Evolutionary conservation across 2,888 invertebrate species (phyloP).

Genomic region (Ophion obscuratus): DNA sequence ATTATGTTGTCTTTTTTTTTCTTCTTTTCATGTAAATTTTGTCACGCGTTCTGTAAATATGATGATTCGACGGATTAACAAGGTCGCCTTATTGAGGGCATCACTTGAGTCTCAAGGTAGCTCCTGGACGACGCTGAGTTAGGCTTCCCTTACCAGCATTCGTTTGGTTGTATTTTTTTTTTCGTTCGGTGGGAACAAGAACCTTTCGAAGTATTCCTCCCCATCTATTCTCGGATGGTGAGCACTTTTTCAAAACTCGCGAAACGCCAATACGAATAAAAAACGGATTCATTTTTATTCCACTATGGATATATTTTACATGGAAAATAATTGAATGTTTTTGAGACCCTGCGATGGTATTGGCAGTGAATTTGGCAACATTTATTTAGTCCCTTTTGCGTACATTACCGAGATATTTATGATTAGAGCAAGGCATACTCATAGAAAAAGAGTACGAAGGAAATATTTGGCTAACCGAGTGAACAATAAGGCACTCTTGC

Average conservation of each 20-base stretch:
- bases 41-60: constrained; percentile 31
- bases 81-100: neutral
- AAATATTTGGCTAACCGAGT: too few relatives aligned
- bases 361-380: too few relatives aligned
- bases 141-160: neutral
- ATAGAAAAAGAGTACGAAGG: too few relatives aligned
- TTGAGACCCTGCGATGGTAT: too few relatives aligned
- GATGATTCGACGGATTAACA: constrained; percentile 9
- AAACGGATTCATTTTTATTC: neutral
- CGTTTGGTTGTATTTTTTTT: neutral
- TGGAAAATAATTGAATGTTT: too few relatives aligned
- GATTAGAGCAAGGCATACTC: too few relatives aligned
- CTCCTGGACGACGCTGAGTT: neutral
- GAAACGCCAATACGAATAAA: neutral
- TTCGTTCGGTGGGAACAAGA: neutral
- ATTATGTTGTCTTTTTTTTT: neutral
- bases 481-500: too few relatives aligned
- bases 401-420: too few relatives aligned
- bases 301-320: too few relatives aligned
- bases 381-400: too few relatives aligned
- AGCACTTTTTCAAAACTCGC: too few relatives aligned
- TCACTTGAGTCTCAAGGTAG: constrained; percentile 19
- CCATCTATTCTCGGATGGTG: too few relatives aligned
- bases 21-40: constrained; percentile 30
- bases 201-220: neutral